Evolutionary conservation across 2,888 invertebrate genomes (phyloP).

Genomic region (Priocnemis perturbator): DNA sequence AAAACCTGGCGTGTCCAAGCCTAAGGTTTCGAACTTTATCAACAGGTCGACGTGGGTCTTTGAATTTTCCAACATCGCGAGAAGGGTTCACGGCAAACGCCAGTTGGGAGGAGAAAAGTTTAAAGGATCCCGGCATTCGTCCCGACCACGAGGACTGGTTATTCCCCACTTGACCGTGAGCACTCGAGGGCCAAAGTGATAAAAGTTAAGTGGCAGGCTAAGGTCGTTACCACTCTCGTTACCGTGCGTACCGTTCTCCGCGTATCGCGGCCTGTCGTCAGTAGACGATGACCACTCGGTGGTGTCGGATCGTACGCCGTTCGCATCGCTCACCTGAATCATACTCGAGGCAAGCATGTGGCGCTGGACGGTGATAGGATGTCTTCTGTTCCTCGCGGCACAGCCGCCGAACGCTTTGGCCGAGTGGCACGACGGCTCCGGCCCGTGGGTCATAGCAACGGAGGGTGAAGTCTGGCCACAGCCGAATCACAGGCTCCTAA

Average conservation of each 20-base stretch:
- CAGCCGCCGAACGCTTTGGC: not conserved
- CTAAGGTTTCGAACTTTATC: too few relatives aligned
- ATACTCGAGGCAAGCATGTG: conserved; percentile 19
- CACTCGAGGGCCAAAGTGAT: conserved; percentile 48
- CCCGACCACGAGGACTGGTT: conserved; percentile 36
- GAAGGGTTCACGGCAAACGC: too few relatives aligned
- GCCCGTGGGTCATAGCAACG: conserved; percentile 78
- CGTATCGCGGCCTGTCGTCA: conserved; percentile 23
- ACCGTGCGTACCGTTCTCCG: conserved; percentile 5
- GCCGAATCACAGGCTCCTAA: conserved; percentile 76
- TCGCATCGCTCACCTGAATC: conserved; percentile 9
- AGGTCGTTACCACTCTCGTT: conserved; percentile 58
- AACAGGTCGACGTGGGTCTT: too few relatives aligned
- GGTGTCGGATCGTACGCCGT: conserved; percentile 42
- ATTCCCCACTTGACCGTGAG: conserved; percentile 58
- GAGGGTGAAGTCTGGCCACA: conserved; percentile 84
- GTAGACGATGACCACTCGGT: conserved; percentile 56
- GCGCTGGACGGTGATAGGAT: not conserved
- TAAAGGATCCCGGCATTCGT: too few relatives aligned
- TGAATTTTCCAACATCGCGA: too few relatives aligned
- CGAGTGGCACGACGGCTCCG: conserved; percentile 71
- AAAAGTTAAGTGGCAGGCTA: conserved; percentile 57
- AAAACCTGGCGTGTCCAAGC: too few relatives aligned
- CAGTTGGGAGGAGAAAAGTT: not conserved
- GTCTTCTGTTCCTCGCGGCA: not conserved